Base-by-base conservation (phyloP, 2,888 invertebrate genomes). In the Leucoptera coffeella region DNA sequence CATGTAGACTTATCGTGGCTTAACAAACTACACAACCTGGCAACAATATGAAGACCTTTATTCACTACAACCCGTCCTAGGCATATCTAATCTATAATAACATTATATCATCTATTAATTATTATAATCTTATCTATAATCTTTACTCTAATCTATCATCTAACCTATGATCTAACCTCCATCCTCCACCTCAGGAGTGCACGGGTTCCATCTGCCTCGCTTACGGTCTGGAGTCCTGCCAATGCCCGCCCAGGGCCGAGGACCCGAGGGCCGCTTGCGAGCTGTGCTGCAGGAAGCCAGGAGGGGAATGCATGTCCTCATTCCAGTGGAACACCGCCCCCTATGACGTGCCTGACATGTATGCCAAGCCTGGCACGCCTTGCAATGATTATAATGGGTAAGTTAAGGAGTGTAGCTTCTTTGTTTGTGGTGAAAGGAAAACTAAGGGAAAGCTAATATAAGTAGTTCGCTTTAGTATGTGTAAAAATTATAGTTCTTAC, bases 121-220 rank as follows among this genome's bases (percentile, higher is more conserved):
- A 17, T 17, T 9, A 17, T 17, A 17, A 17, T 9, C 6, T 7
- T 7, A 6, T 7, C 17, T 17, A 17, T 7, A 17, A 17, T 17
- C 6, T 17, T 9, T 17, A 6, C 17, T 9, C 17, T 7, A 17
- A 17, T 17, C 9, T n/a, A n/a, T n/a, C n/a, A n/a, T n/a, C n/a
- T n/a, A n/a, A n/a, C n/a, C n/a, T n/a, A n/a, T n/a, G n/a, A n/a
- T n/a, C n/a, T n/a, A n/a, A n/a, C n/a, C n/a, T n/a, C n/a, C n/a
- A n/a, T n/a, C n/a, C n/a, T n/a, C n/a, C n/a, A n/a, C 47, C 45
- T 14, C 46, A 87, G 87, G 89, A 94, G 57, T 97, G 97, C 50
- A 93, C 93, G 0, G 95, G 94, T 2, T 95, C 95, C n/a, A 94
- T 99, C 48, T 99, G 97, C 67, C 75, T 94, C 39, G 91, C 91